These are phyloP conservation scores for Solenopsis invicta DNA, from an alignment of 1,140 invertebrate genomes.

Conservation along the genomic window DNA sequence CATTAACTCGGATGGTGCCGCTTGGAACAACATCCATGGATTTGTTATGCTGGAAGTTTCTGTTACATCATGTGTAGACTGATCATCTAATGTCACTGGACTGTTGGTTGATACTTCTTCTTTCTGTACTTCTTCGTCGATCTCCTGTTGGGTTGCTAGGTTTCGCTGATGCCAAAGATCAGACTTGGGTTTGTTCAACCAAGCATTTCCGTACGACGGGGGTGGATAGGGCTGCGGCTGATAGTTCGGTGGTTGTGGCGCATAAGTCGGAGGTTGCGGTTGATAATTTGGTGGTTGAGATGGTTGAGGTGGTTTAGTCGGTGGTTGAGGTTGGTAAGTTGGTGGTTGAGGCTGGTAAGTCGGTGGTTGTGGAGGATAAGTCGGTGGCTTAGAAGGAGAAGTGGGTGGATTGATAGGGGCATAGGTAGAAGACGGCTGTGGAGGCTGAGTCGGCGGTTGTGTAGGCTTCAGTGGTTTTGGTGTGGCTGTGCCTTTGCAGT, in stretches of 20 bases:
- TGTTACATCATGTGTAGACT: neutral
- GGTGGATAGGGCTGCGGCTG: slow-evolving; percentile 40
- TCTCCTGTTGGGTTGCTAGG: slow-evolving; percentile 33
- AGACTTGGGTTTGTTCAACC: slow-evolving; percentile 37
- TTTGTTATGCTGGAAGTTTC: slow-evolving; percentile 61
- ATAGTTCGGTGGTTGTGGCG: slow-evolving; percentile 24
- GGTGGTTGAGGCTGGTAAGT: slow-evolving; percentile 21
- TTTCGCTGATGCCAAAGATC: slow-evolving; percentile 71
- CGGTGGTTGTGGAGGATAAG: slow-evolving; percentile 1
- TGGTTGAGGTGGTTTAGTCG: slow-evolving; percentile 58
- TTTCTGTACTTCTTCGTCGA: slow-evolving; percentile 34
- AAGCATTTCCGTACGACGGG: slow-evolving; percentile 46
- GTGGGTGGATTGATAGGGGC: neutral
- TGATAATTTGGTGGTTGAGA: slow-evolving; percentile 21
- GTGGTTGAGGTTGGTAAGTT: slow-evolving; percentile 49
- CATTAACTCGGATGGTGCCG: slow-evolving; percentile 74
- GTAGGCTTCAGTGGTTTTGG: slow-evolving; percentile 72
- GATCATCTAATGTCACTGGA: neutral
- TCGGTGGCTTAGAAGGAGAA: slow-evolving; percentile 13
- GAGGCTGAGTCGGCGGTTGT: slow-evolving; percentile 22
- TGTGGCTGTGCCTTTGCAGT: slow-evolving; percentile 86
- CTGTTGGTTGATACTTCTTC: neutral
- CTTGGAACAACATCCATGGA: slow-evolving; percentile 75
- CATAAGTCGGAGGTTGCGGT: slow-evolving; percentile 26
- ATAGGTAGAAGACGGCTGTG: neutral